Evolutionary conservation across 2,113 vertebrate species (phyloP), one percentile per base, ranked within the genome.

Genomic region (Melanerpes aurifrons): DNA sequence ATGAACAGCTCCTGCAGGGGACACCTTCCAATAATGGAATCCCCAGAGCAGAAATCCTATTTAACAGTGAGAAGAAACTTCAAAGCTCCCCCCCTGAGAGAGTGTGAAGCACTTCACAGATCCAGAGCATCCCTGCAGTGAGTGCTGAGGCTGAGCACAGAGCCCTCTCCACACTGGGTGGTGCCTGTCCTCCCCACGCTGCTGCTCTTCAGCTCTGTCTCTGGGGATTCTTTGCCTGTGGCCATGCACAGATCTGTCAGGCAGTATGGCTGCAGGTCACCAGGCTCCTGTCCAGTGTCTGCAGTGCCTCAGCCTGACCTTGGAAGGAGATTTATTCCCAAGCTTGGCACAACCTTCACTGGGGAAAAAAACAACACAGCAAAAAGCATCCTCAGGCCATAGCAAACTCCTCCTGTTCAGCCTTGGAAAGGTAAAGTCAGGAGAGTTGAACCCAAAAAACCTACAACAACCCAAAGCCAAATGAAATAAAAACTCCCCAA

Each of bases 1-100:
- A 82, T 87, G 82, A 89, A 83, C 77, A 85, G 58, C 28, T 95
- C 40, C 90, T 95, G 86, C 87, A 91, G 90, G 86, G 94, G 85
- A 86, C 57, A 90, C 24, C 68, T 71, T 79, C 45, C 72, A 94
- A 86, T 85, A 96, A 94, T 83, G 85, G 83, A 80, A 82, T 80
- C 72, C 66, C 57, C 4, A 54, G 87, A 94, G 93, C 5, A 1
- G 87, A 96, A 96, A 96, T 95, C 82, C 94, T 95, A 70, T 28
- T 59, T 63, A 18, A 4, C 70, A 68, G 67, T 43, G 69, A 87
- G 72, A 82, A 89, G 71, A 94, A 89, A 87, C 90, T 82, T 95
- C 82, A 87, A 85, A 93, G 79, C 61, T 82, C 59, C 15, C 19
- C 70, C 20, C 50, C 58, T 64, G 28, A 47, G 73, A 87, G 9